Conservation (phyloP, 2,113 vertebrate genomes). For the Aviceda subcristata region DNA sequence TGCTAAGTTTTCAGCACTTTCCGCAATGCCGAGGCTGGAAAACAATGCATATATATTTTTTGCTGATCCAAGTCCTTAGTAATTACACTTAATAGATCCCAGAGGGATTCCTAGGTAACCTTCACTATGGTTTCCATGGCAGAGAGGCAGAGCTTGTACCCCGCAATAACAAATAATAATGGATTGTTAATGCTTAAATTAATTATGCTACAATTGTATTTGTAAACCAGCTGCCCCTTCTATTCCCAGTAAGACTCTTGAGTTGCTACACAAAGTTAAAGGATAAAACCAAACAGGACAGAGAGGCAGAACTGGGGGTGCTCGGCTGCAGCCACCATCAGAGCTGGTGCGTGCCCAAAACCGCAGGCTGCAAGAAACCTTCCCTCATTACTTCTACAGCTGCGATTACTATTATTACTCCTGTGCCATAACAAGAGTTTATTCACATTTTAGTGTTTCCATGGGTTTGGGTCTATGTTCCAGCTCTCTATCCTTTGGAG, state of each 20-base stretch:
- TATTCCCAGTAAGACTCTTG: neutral
- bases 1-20: conserved; percentile 40
- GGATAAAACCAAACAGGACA: neutral
- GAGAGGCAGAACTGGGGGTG: neutral
- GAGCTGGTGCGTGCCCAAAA: neutral
- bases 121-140: conserved; percentile 59
- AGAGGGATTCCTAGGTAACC: conserved; percentile 55
- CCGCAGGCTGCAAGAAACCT: neutral
- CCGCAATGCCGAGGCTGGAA: conserved; percentile 40
- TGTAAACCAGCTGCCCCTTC: conserved; percentile 36
- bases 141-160: conserved; percentile 24
- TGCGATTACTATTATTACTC: fast-evolving
- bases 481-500: neutral
- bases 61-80: conserved; percentile 44
- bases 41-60: neutral
- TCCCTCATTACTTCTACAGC: neutral
- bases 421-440: neutral
- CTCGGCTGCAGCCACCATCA: neutral
- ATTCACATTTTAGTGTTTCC: neutral
- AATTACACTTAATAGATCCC: conserved; percentile 64
- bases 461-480: neutral
- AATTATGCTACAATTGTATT: conserved; percentile 18
- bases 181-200: conserved; percentile 50
- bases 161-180: conserved; percentile 23
- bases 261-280: conserved; percentile 10